Evolutionary conservation across 2,888 invertebrate genomes (phyloP), one percentile per base, ranked within the genome.

Genomic region (Phymatocera aterrima): DNA sequence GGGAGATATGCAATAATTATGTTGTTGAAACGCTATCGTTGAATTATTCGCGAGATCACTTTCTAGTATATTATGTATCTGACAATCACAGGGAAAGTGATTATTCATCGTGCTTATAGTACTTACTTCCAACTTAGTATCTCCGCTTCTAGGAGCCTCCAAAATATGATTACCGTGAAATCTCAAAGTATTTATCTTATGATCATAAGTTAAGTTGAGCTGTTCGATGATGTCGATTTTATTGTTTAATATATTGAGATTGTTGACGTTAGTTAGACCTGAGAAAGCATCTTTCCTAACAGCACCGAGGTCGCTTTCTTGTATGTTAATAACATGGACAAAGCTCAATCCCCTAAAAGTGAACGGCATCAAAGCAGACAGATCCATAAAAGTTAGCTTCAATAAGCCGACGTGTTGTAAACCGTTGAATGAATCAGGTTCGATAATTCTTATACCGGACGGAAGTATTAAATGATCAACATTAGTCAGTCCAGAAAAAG

Each of bases 21-120:
- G 94, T 72, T 91, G 91, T 61, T 92, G 91, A 70, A 90, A 90
- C 24, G 87, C 86, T 28, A 80, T 82, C 83, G 92, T 90, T 80
- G 94, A 93, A 34, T 93, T 93, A 87, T 95, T 93, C 28, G 95
- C 95, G 81, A 97, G 91, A 48, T 96, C 95, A 81, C 96, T 95
- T 78, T 94, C 94, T 77, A 96, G 91, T 43, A 97, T 93, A 79
- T 95, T 94, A 86, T 95, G 95, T 70, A 95, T 93, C 84, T 96
- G 96, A 87, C 97, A 97, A 90, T 97, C 96, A 90, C 97, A 97
- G 1, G 97, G 97, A 88, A 97, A 95, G 87, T 96, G 96, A 90
- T 97, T 97, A 70, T 94, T 94, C 79, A 94, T 92, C 85, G 96
- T 94, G 86, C 94, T 93, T 80, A 97, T 91, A 83, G 93, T 93